A percentile compares a stretch with the other conserved stretches of the same genome.
phyloP scores from a whole-genome alignment of 2,113 vertebrate genomes.

The Aegotheles bennettii region DNA sequence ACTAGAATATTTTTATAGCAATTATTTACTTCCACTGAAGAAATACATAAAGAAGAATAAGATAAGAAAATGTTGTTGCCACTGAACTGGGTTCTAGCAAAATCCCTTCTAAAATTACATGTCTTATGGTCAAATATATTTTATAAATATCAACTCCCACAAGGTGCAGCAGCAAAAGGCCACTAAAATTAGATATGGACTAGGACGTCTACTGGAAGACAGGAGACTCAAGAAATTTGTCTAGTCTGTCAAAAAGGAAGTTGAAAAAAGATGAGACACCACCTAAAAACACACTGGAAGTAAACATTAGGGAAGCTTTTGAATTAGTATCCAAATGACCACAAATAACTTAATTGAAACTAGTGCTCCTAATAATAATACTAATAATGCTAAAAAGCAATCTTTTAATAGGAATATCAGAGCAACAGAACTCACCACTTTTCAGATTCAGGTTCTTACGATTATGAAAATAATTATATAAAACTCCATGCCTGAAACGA shows the following conservation, averaged over 20 bases:
- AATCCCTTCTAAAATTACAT: background rate
- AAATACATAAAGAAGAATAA: background rate
- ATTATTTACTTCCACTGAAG: background rate
- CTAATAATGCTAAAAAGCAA: background rate
- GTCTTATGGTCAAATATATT: background rate
- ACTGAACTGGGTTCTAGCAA: background rate
- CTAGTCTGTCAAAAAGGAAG: background rate
- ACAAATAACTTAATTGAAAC: background rate
- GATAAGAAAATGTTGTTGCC: fast-evolving
- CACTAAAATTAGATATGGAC: background rate
- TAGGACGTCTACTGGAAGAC: background rate
- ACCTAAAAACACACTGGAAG: background rate
- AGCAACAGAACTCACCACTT: background rate
- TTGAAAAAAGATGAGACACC: background rate
- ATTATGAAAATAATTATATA: background rate
- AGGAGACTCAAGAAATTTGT: background rate
- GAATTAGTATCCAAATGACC: background rate
- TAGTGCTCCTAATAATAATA: background rate
- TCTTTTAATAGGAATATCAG: background rate
- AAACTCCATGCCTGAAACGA: background rate
- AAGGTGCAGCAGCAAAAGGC: background rate
- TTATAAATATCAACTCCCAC: background rate
- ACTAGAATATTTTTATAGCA: background rate
- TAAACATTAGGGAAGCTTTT: background rate
- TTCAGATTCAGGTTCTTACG: background rate